Base-by-base conservation (phyloP, 2,113 vertebrate genomes). In the Corvus moneduloides region DNA sequence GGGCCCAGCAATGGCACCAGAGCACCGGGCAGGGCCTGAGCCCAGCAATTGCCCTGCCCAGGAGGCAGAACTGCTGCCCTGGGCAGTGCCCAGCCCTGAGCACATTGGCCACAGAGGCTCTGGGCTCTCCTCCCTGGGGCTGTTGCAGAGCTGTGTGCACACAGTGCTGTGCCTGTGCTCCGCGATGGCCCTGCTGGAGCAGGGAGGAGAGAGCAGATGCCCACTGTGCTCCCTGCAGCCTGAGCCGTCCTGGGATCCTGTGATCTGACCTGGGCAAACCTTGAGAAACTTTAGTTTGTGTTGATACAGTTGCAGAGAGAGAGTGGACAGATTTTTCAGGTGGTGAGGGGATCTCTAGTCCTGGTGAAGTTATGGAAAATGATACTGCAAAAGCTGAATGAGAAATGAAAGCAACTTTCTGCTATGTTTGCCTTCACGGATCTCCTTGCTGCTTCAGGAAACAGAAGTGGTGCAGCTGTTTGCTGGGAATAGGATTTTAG, bases 181-280 rank as follows among this genome's bases (percentile, higher is more conserved):
- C 64, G 82, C 6, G 7, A 17, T 74, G 69, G 69, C 59, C 59
- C 82, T 49, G 52, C 84, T 86, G 37, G 9, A 8, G 63, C 55
- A 54, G 6, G 44, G 63, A 66, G 33, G 37, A 37, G 37, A 37
- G 37, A 37, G 5, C 27, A 10, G 27, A 1, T n/a, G 32, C 56
- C 37, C 49, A 0, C 49, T 10, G 1, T 1, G 85, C 49, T 12
- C 71, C 66, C 30, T 18, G 0, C 43, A 58, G 9, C 35, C 58
- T 35, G 3, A 14, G 2, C 21, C 32, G 5, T 0, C 7, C 28
- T 6, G 6, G 8, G 7, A 18, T 9, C 0, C 28, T 61, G 19
- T 52, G 61, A 8, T 80, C 49, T 37, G 51, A 32, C 30, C 32
- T 49, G 32, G 24, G 27, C 54, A 61, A 73, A 49, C 67, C 17